phyloP scores from a whole-genome alignment of 2,797 vertebrate genomes.

The Nyctibius grandis region DNA sequence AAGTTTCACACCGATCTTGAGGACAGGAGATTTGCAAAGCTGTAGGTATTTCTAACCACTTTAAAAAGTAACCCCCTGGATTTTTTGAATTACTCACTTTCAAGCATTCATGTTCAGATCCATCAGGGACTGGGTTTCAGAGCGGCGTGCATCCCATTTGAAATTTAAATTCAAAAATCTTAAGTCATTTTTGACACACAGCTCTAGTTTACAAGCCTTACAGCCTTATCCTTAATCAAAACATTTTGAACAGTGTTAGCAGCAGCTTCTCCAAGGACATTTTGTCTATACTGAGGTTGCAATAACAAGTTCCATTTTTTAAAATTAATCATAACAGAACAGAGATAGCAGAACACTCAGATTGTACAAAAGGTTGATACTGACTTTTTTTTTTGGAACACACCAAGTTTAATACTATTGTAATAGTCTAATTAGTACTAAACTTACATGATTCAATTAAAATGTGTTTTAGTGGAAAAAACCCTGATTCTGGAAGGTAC shows the following conservation, averaged over 20 bases:
- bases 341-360: neutral
- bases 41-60: neutral
- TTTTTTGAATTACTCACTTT: neutral
- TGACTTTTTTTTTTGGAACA: neutral
- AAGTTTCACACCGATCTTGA: neutral
- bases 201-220: neutral
- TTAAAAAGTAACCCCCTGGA: neutral
- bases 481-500: neutral
- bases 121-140: neutral
- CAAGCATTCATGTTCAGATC: neutral
- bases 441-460: neutral
- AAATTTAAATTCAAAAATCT: neutral
- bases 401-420: neutral
- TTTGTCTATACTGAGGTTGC: neutral
- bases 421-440: neutral
- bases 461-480: neutral
- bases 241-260: neutral
- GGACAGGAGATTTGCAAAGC: neutral
- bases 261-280: neutral
- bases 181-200: neutral
- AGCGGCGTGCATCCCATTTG: neutral
- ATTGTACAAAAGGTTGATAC: conserved; percentile 23
- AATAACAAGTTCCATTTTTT: neutral
- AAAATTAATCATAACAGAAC: neutral
- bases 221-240: neutral